A percentile compares a stretch with the other conserved stretches of the same genome.
Conservation (phyloP, 2,888 invertebrate genomes). For the Parnassius smintheus region DNA sequence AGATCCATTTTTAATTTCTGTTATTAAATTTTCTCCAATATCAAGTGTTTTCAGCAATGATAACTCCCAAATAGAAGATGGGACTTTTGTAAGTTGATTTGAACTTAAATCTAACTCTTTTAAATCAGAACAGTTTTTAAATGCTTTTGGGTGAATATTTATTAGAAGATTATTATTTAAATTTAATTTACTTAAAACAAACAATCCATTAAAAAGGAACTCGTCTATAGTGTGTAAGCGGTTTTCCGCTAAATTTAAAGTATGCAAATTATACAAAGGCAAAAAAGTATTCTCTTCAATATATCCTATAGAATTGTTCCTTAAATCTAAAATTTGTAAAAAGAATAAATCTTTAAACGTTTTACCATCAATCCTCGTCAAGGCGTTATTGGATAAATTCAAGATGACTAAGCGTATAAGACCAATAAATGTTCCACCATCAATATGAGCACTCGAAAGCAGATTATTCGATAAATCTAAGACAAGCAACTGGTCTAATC, state of each 20-base stretch:
- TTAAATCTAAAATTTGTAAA: conserved; percentile 91
- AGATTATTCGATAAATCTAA: conserved; percentile 93
- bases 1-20: conserved; percentile 90
- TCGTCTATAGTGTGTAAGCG: conserved; percentile 90
- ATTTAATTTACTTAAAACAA: conserved; percentile 90
- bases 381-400: conserved; percentile 91
- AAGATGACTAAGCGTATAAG: conserved; percentile 92
- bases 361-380: conserved; percentile 90
- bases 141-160: conserved; percentile 88
- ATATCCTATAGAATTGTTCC: conserved; percentile 92
- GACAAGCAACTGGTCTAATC: conserved; percentile 91
- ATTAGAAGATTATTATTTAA: conserved; percentile 91
- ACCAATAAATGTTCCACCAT: conserved; percentile 92
- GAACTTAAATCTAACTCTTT: conserved; percentile 95
- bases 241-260: conserved; percentile 94
- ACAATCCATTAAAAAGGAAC: conserved; percentile 90
- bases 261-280: conserved; percentile 93
- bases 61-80: conserved; percentile 89
- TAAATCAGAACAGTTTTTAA: conserved; percentile 92
- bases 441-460: conserved; percentile 91
- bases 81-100: conserved; percentile 90
- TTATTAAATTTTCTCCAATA: conserved; percentile 94
- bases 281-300: conserved; percentile 93
- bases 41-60: conserved; percentile 93
- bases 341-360: conserved; percentile 94